Base-by-base conservation (phyloP, 2,888 invertebrate genomes). In the Platerodrilus igneus region DNA sequence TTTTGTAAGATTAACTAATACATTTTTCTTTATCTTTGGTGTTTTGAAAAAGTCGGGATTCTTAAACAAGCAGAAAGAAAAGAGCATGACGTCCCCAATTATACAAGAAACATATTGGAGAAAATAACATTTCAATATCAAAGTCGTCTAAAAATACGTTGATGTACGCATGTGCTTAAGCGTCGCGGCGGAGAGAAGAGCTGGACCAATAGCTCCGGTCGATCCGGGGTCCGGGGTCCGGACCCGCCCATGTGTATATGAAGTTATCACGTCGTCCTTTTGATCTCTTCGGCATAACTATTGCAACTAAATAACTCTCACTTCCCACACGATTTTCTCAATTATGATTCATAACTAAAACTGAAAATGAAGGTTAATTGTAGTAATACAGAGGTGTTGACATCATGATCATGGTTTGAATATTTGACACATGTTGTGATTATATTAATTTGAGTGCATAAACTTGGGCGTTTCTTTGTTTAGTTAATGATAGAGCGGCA, bases 191-290 rank as follows among this genome's bases (percentile, higher is more conserved):
- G 48, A 50, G 55, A 42, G 48, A 37, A 45, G 47, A 40, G 52
- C 50, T 55, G 62, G 61, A 63, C 63, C 63, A 63, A 61, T 63
- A 57, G 55, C 58, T 63, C 62, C 60, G 64, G 64, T 63, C 64
- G 63, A 64, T 63, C 59, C 59, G 59, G 74, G 73, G 72, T 72
- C 58, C 57, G 53, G 56, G 53, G 54, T 55, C 48, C 56, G 59
- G 57, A 59, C 54, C 63, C 62, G 64, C 64, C 62, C 66, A 66
- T 66, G 64, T 63, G 63, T 64, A 64, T 62, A 66, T 64, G 62
- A 62, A 63, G 64, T 65, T 65, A 64, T 63, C 60, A 59, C 58
- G 58, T 59, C 56, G 52, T 38, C 52, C 55, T 57, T 60, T 62
- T 61, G 60, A 62, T 62, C 60, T 60, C n/a, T n/a, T n/a, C 56